These are phyloP conservation scores for Magallana angulata DNA, from an alignment of 1,140 invertebrate species.

Conservation along the genomic window DNA sequence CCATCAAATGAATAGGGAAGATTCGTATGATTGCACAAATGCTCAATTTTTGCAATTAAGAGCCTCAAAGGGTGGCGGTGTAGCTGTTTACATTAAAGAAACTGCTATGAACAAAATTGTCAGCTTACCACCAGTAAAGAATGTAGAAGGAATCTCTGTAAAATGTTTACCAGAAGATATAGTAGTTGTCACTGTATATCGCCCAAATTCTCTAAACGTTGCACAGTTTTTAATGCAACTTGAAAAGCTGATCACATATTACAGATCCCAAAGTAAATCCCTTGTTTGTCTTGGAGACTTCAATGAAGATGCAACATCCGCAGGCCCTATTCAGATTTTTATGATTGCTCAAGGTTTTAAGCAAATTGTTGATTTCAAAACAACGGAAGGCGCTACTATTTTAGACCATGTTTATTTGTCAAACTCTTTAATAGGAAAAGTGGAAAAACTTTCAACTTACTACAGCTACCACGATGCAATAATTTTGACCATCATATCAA, in stretches of 20 bases:
- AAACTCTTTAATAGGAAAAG: neutral
- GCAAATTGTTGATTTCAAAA: conserved; percentile 8
- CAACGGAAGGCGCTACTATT: conserved; percentile 34
- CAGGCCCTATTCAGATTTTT: neutral
- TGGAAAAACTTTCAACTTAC: conserved; percentile 26
- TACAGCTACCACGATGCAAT: conserved; percentile 47
- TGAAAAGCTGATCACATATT: neutral
- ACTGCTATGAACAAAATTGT: neutral
- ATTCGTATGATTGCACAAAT: neutral
- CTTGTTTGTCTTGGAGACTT: conserved; percentile 41
- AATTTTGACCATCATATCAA: no score
- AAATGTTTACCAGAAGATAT: neutral
- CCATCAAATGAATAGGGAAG: neutral
- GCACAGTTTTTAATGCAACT: neutral
- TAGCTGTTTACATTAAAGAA: neutral
- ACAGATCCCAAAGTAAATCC: neutral
- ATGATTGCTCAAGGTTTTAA: conserved; percentile 4
- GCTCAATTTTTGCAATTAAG: neutral
- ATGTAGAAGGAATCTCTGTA: neutral
- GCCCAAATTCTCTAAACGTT: neutral
- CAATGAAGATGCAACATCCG: conserved; percentile 27
- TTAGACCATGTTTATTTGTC: conserved; percentile 45
- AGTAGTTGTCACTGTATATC: conserved; percentile 1
- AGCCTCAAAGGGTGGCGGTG: neutral
- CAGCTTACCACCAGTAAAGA: neutral